Conservation (phyloP, 2,888 invertebrate species). For the Phyto melanocephala region DNA sequence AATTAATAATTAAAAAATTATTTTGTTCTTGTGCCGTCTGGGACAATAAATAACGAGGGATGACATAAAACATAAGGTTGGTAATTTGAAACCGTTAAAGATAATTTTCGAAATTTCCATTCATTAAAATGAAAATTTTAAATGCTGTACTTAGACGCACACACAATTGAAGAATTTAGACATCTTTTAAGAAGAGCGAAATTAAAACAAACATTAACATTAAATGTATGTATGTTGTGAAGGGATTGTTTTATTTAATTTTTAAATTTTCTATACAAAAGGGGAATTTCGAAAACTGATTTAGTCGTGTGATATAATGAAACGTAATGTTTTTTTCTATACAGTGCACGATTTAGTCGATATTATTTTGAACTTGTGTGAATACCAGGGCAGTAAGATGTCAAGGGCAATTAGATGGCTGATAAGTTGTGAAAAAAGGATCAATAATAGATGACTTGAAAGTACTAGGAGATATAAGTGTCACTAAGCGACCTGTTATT, state of each 20-base stretch:
- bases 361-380: no score
- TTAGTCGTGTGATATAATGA: no score
- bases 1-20: conserved; percentile 27
- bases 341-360: no score
- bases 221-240: neutral
- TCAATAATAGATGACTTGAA: no score
- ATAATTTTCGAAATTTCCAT: neutral
- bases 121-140: neutral
- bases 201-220: neutral
- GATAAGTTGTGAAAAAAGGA: no score
- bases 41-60: neutral
- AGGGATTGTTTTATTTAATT: conserved; percentile 18
- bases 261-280: neutral
- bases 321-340: no score
- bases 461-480: no score
- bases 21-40: neutral
- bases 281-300: no score
- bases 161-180: neutral
- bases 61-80: conserved; percentile 50
- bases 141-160: no score
- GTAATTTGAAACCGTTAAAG: conserved; percentile 45
- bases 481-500: no score
- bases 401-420: no score
- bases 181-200: neutral
- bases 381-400: no score